phyloP scores from a whole-genome alignment of 2,888 invertebrate genomes.

The Hypomecis atomaria region DNA sequence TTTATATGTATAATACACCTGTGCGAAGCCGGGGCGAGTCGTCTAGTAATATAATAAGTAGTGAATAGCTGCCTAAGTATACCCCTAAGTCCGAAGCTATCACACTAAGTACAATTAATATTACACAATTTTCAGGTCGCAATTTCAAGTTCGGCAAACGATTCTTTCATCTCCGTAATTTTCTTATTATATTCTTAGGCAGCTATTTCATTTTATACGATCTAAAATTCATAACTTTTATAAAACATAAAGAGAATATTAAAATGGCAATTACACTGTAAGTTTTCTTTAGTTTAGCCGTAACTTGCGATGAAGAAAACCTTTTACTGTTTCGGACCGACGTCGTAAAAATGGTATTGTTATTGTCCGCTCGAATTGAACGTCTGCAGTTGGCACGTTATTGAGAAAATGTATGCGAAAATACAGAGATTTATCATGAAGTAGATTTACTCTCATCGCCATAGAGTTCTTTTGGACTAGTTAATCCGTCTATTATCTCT shows the following conservation, averaged over 20 bases:
- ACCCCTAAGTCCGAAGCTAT: too few relatives aligned
- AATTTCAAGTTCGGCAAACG: too few relatives aligned
- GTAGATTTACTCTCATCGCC: neutral
- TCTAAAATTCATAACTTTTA: neutral
- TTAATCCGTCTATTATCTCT: too few relatives aligned
- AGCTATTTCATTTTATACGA: neutral
- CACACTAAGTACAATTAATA: too few relatives aligned
- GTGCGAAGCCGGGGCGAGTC: too few relatives aligned
- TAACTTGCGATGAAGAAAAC: constrained; percentile 9
- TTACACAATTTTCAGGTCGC: neutral
- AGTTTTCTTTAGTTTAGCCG: constrained; percentile 12
- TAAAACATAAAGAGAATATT: constrained; percentile 5
- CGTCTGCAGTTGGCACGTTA: constrained; percentile 1
- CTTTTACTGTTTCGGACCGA: constrained; percentile 16
- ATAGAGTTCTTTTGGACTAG: too few relatives aligned
- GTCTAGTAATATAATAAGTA: too few relatives aligned
- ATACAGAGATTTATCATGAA: neutral
- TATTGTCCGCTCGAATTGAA: neutral
- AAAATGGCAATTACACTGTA: neutral
- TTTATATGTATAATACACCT: too few relatives aligned
- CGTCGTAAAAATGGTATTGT: constrained; percentile 13
- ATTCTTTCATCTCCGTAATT: neutral
- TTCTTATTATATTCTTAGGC: neutral
- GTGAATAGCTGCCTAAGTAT: too few relatives aligned
- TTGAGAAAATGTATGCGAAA: neutral